Evolutionary conservation across 2,797 vertebrate genomes (phyloP), one percentile per base, ranked within the genome.

Genomic region (Sus cebifrons): DNA sequence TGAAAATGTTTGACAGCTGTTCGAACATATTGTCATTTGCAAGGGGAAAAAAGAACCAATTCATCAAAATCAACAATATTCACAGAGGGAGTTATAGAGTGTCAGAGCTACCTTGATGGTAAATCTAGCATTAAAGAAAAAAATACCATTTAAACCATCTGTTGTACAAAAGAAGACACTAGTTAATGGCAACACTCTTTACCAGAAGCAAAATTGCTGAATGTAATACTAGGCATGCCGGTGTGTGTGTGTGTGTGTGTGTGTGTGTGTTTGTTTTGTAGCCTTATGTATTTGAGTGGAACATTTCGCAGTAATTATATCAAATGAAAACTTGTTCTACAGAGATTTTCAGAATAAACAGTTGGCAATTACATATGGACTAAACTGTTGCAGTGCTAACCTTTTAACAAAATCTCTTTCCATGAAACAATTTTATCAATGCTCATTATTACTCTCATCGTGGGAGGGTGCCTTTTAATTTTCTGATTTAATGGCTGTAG

Each of bases 1-100:
- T 20, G 94, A 67, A 97, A 98, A 97, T 97, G 79, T 94, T 96
- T 81, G 79, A 81, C 96, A 98, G 44, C 60, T 97, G 91, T 79
- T 97, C 88, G 75, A 96, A 96, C 93, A 94, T 97, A 85, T 78
- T 97, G 81, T 71, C 83, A 95, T 90, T 67, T 97, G 68, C 89
- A 56, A 86, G 70, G 86, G 77, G 67, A 79, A 86, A 97, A 93
- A 96, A 92, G 74, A 89, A 92, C 36, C 60, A 86, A 74, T 78
- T 95, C 68, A 97, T 91, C 20, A 84, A 96, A 98, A 96, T 86
- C 84, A 96, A 64, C 44, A 87, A 23, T 91, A 62, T 15, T 86
- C 73, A 86, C 95, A 83, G 27, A 97, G 92, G 65, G 29, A 97
- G 23, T 62, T 97, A 10, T 36, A 73, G 21, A 67, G 81, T 95